Conservation (phyloP, 2,888 invertebrate genomes). For the Drosophila formosana region DNA sequence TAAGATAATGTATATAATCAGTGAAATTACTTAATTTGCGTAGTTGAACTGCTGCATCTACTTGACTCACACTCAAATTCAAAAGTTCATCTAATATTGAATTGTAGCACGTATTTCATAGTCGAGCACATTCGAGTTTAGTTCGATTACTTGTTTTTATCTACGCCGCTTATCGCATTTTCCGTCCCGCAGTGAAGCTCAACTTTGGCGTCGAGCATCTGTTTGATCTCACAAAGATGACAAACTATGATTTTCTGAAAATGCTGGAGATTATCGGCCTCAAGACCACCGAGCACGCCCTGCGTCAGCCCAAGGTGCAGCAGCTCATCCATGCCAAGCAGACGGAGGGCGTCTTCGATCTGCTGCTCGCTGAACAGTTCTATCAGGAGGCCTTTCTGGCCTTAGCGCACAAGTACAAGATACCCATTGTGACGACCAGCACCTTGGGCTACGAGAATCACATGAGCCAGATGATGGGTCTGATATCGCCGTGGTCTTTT, state of each 20-base stretch:
- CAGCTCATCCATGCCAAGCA: conserved; percentile 76
- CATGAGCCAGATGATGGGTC: conserved; percentile 85
- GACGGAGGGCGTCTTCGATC: conserved; percentile 83
- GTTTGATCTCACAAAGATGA: conserved; percentile 79
- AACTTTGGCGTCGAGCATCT: conserved; percentile 76
- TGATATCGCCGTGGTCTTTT: conserved; percentile 86
- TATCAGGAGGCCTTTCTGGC: conserved; percentile 85
- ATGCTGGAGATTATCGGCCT: conserved; percentile 81
- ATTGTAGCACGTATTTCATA: too few relatives aligned
- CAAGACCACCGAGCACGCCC: conserved; percentile 81
- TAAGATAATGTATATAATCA: too few relatives aligned
- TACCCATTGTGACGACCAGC: conserved; percentile 84
- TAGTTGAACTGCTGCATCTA: neutral
- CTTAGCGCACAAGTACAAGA: conserved; percentile 83
- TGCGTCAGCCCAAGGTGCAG: conserved; percentile 81
- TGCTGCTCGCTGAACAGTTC: conserved; percentile 85
- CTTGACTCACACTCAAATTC: neutral
- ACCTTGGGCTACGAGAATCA: conserved; percentile 85
- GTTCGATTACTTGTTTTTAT: neutral
- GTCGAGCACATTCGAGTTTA: neutral
- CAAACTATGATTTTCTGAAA: conserved; percentile 69
- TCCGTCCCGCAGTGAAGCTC: conserved; percentile 68
- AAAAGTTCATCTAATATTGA: too few relatives aligned
- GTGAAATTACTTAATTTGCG: too few relatives aligned
- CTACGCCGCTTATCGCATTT: neutral